Evolutionary conservation across 1,140 invertebrate species (phyloP), one percentile per base, ranked within the genome.

Genomic region (Acromyrmex heyeri): DNA sequence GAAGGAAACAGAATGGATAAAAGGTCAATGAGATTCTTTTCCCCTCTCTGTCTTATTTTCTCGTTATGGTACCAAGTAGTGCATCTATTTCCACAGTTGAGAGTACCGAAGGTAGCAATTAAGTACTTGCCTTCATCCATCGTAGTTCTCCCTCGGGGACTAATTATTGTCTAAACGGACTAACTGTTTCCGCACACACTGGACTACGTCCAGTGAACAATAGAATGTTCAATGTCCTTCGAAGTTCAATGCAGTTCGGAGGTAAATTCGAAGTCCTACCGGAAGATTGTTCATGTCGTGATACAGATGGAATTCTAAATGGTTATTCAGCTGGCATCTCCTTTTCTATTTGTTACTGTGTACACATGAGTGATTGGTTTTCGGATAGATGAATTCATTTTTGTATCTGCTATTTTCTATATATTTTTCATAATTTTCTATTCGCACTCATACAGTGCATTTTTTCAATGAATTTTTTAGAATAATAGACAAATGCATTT

Each of bases 121-220:
- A 91, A 90, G 88, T 86, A 88, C 59, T 90, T 70, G 85, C 82
- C 86, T 75, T 88, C 77, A 86, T 81, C 72, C 55, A 69, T 62
- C 69, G 86, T 77, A 73, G 89, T 86, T 91, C 82, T 90, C 76
- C 88, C 86, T 55, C 8, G 82, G 64, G 55, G 48, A 85, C 82
- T 91, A 89, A 90, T 91, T 90, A 91, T 90, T 87, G 88, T 91
- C 72, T 85, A 88, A 88, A 86, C 72, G 77, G 48, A 90, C 65
- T 87, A 90, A 90, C 86, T 81, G 81, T 86, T 88, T 88, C 79
- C 67, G 86, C 70, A 73, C 79, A 90, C 64, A 89, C 48, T 24
- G 34, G 38, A 55, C 77, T 30, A 64, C 34, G 65, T 73, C 30
- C 57, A 38, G 64, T 62, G 50, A 64, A 77, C 69, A 67, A 38